Percentiles rank a stretch among this genome's conserved stretches.
Conservation (phyloP, 1,140 invertebrate species). For the Araneus ventricosus region DNA sequence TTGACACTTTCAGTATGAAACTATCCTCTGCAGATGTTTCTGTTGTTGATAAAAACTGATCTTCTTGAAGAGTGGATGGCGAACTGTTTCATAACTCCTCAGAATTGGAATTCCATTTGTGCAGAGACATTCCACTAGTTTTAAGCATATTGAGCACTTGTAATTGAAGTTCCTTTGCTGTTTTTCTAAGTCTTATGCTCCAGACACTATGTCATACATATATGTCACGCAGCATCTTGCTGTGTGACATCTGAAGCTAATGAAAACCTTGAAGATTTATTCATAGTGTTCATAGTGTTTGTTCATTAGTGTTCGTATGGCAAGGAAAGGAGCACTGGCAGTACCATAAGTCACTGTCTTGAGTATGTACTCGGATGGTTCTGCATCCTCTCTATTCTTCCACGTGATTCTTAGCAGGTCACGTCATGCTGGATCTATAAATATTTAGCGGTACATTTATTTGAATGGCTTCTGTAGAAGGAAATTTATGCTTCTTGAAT, state of each 20-base stretch:
- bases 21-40: no score
- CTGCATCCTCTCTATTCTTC: background rate
- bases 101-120: no score
- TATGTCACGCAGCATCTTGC: no score
- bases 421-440: background rate
- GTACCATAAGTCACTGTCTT: background rate
- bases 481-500: background rate
- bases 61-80: no score
- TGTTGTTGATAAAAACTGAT: no score
- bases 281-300: background rate
- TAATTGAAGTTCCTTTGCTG: no score
- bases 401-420: background rate
- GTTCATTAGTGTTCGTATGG: background rate
- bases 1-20: no score
- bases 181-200: no score
- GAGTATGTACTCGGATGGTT: background rate
- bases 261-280: background rate
- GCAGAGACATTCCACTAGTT: no score
- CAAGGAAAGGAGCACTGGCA: background rate
- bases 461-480: background rate
- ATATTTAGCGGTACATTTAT: background rate
- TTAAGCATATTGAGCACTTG: no score
- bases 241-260: background rate
- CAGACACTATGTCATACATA: no score
- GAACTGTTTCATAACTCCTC: no score